phyloP scores from a whole-genome alignment of 2,113 vertebrate species.

The Bothrops jararaca region DNA sequence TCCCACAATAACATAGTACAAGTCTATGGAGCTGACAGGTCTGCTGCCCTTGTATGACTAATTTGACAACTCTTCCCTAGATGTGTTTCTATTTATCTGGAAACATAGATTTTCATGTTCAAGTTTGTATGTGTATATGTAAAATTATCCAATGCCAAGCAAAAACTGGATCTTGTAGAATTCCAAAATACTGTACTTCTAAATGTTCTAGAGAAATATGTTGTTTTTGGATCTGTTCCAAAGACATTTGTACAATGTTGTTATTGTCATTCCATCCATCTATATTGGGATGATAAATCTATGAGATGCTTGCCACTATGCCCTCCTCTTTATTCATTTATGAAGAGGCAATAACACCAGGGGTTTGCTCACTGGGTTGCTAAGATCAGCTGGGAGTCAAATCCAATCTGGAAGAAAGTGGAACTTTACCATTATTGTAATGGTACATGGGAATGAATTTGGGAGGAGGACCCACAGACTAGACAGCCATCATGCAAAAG shows the following conservation, averaged over 20 bases:
- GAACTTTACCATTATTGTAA: background rate
- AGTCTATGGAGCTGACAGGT: background rate
- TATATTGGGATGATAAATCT: background rate
- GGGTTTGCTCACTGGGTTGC: background rate
- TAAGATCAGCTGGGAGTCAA: background rate
- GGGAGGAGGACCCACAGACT: background rate
- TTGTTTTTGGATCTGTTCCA: background rate
- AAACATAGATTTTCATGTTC: background rate
- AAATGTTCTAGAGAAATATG: background rate
- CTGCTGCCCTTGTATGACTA: background rate
- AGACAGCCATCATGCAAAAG: background rate
- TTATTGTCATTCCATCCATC: background rate
- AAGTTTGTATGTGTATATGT: conserved; percentile 10
- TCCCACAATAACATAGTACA: background rate
- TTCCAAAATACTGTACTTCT: background rate
- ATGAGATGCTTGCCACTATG: background rate
- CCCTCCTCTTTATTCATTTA: background rate
- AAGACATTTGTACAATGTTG: background rate
- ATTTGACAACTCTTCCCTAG: background rate
- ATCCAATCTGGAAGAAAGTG: background rate
- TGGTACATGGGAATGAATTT: background rate
- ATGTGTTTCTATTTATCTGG: conserved; percentile 36
- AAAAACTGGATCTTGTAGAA: background rate
- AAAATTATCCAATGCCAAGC: background rate
- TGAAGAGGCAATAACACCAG: background rate